Base-by-base conservation (phyloP, 2,113 vertebrate genomes). In the Oceanodroma tethys region DNA sequence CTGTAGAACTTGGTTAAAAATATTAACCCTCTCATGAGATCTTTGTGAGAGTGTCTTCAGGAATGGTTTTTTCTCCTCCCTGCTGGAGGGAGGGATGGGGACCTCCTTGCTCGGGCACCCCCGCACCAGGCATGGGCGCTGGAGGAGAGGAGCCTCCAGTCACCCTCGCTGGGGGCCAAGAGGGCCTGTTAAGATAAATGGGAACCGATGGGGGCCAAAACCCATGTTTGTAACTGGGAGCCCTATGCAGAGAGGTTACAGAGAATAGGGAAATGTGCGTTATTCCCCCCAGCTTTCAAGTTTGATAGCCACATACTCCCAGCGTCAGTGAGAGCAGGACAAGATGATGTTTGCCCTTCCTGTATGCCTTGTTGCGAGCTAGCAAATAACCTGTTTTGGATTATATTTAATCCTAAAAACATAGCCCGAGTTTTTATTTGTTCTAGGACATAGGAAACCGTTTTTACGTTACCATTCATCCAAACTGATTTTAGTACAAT, bases 141-240 rank as follows among this genome's bases (percentile, higher is more conserved):
- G 13, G 20, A 40, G 53, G 6, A 86, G 38, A 63, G 67, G 38
- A 81, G 29, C 14, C 42, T 58, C 34, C 25, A 1, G 0, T 34
- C 2, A 0, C 50, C 42, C 55, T 74, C 1, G 0, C 43, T 66
- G 59, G 1, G 1, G 30, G 14, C n/a, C 70, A 50, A 6, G 25
- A 71, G 25, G 25, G 25, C n/a, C 66, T 50, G 12, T 30, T 34
- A 26, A 68, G 78, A n/a, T 62, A 29, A 50, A 43, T 7, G 36
- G 36, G 21, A 70, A 29, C 18, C 23, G 32, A 15, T 65, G 32
- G 48, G 21, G 15, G 60, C 17, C 56, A 71, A 76, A 76, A 1
- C 45, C 23, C 13, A 0, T 11, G 14, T 29, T 63, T 48, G 15
- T 59, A 65, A 25, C 29, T 14, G 19, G 29, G 19, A 91, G 16